Base-by-base conservation (phyloP, 1,140 invertebrate genomes). In the Gryon sp. region DNA sequence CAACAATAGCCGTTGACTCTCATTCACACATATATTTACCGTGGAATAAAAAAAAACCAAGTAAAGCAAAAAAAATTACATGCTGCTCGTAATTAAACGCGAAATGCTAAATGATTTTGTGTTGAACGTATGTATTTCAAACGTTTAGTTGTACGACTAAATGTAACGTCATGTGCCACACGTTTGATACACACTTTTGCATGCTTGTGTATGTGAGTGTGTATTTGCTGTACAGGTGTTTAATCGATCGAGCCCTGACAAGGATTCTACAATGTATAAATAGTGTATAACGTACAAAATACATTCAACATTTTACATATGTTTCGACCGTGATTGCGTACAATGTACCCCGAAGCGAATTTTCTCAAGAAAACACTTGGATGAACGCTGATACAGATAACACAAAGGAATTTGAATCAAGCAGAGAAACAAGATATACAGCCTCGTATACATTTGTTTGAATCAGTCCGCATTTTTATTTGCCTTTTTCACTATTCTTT, bases 171-270 rank as follows among this genome's bases (percentile, higher is more conserved):
- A 22, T 55, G 30, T 66, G 63, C 57, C 63, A 66, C 63, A 55
- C n/a, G n/a, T 66, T 66, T 57, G 57, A 66, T 55, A 50, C 50
- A 18, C 48, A 66, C 50, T 66, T 66, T 57, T 66, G 50, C 50
- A 40, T 24, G 36, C 36, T n/a, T n/a, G n/a, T n/a, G n/a, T n/a
- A n/a, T n/a, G n/a, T n/a, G n/a, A n/a, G n/a, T n/a, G 24, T 34
- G 62, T 55, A 38, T 55, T 53, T 4, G 62, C 15, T 40, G 62
- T 48, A 57, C 63, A 57, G 48, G 62, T 66, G 48, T 66, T 66
- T 55, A 66, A 66, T 66, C 62, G 62, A 66, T 65, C 26, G 62
- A 53, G 48, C 62, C 24, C 48, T 66, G 62, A 66, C 62, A 66
- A 66, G 62, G 62, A 53, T 53, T 38, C 62, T 28, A 45, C 12